A percentile compares a stretch with the other conserved stretches of the same genome.
Conservation (phyloP, 1,140 invertebrate genomes). For the Leptestheria dahalacensis region DNA sequence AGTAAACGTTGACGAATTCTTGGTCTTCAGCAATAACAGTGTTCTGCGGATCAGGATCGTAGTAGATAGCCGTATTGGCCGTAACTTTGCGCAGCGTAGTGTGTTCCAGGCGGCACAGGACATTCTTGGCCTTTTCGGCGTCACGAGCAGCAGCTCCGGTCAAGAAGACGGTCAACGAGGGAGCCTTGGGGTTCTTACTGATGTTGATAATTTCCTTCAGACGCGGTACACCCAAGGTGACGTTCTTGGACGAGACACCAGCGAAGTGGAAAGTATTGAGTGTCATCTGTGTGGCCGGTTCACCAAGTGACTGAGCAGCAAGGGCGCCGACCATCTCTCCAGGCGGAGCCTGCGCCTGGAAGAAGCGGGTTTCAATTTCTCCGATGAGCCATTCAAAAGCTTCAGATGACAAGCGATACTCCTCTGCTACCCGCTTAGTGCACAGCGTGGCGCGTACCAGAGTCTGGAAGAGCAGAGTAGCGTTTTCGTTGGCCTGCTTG, state of each 20-base stretch:
- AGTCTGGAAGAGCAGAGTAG: conserved; percentile 92
- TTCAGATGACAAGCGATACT: conserved; percentile 81
- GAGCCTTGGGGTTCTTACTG: conserved; percentile 96
- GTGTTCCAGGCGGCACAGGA: conserved; percentile 91
- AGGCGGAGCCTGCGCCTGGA: conserved; percentile 82
- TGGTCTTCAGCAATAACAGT: conserved; percentile 98
- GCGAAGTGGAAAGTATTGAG: conserved; percentile 99
- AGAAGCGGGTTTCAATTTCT: conserved; percentile 96
- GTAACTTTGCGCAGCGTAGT: conserved; percentile 93
- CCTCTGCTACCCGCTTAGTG: conserved; percentile 88
- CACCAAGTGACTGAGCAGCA: conserved; percentile 94
- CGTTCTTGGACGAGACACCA: conserved; percentile 99
- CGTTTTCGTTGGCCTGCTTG: conserved; percentile 94
- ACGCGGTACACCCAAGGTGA: conserved; percentile 95
- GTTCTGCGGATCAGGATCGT: conserved; percentile 97
- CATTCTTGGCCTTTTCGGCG: conserved; percentile 98
- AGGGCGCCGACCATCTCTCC: conserved; percentile 99
- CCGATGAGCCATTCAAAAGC: conserved; percentile 99
- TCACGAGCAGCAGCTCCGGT: conserved; percentile 87
- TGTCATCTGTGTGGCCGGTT: conserved; percentile 99
- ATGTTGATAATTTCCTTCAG: conserved; percentile 99
- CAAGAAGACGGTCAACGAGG: conserved; percentile 94
- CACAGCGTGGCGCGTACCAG: conserved; percentile 88
- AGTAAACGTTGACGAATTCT: conserved; percentile 98
- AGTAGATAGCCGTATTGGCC: conserved; percentile 97